Evolutionary conservation across 1,140 invertebrate species (phyloP).

Genomic region (Trissolcus basalis): DNA sequence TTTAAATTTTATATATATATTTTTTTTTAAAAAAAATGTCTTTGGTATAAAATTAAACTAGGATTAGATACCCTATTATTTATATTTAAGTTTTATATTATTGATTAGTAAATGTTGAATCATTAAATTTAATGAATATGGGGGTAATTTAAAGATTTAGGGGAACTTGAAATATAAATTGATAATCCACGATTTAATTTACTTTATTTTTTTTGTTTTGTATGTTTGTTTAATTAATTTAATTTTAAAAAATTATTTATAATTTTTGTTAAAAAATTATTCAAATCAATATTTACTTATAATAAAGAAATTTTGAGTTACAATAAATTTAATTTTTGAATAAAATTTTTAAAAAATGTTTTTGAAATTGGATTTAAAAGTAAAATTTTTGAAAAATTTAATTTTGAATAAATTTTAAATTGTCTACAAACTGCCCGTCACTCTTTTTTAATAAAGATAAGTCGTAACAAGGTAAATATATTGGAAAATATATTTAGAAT

Average conservation of each 20-base stretch:
- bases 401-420: slow-evolving; percentile 59
- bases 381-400: slow-evolving; percentile 69
- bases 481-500: slow-evolving; percentile 80
- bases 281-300: slow-evolving; percentile 67
- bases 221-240: slow-evolving; percentile 67
- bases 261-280: slow-evolving; percentile 68
- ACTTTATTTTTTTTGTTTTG: slow-evolving; percentile 57
- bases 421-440: slow-evolving; percentile 83
- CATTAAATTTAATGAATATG: slow-evolving; percentile 62
- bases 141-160: slow-evolving; percentile 56
- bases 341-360: slow-evolving; percentile 50
- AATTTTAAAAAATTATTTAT: slow-evolving; percentile 70
- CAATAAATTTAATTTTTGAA: slow-evolving; percentile 63
- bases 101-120: slow-evolving; percentile 73
- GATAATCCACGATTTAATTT: slow-evolving; percentile 53
- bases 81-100: slow-evolving; percentile 48
- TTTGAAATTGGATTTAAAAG: slow-evolving; percentile 77
- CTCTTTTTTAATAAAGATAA: slow-evolving; percentile 80
- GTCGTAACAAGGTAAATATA: slow-evolving; percentile 85
- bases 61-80: slow-evolving; percentile 83
- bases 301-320: slow-evolving; percentile 78
- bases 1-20: slow-evolving; percentile 60
- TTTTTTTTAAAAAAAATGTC: slow-evolving; percentile 65
- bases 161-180: slow-evolving; percentile 59
- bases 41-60: slow-evolving; percentile 75